Conservation (phyloP, 2,113 vertebrate species). For the Tyto alba region DNA sequence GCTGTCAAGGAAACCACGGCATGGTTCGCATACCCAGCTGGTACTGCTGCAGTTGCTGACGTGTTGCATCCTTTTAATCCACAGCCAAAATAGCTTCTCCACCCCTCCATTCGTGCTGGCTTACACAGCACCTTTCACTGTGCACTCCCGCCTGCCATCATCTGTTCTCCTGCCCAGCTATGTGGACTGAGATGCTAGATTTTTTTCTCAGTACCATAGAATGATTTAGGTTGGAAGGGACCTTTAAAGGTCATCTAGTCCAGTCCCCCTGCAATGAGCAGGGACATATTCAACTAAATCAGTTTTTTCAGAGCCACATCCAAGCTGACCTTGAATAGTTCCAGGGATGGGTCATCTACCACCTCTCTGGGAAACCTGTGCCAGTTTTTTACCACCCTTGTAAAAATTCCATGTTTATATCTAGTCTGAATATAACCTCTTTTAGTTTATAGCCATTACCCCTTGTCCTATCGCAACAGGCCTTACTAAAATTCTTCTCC, state of each 20-base stretch:
- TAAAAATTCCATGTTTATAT: not conserved
- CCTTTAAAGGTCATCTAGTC: not conserved
- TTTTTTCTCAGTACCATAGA: not conserved
- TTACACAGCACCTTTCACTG: not conserved
- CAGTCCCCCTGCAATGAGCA: not conserved
- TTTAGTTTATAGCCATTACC: not conserved
- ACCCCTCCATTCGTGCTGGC: not conserved
- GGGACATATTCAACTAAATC: not conserved
- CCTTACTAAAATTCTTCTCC: not conserved
- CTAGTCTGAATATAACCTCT: not conserved
- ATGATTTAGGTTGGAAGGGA: not conserved
- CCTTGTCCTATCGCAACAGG: not conserved
- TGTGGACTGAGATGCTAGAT: not conserved
- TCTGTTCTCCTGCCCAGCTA: not conserved
- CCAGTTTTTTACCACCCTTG: not conserved
- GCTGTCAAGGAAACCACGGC: constrained; percentile 9
- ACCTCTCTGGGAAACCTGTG: not conserved
- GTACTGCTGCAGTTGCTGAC: not conserved
- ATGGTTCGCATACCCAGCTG: not conserved
- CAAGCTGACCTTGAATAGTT: not conserved
- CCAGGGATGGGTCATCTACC: not conserved
- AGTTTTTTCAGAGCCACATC: not conserved
- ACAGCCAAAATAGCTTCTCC: not conserved
- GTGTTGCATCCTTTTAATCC: not conserved
- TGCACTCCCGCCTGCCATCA: fast-evolving